Evolutionary conservation across 2,797 vertebrate genomes (phyloP), one percentile per base, ranked within the genome.

Genomic region (Galagoides demidoff): DNA sequence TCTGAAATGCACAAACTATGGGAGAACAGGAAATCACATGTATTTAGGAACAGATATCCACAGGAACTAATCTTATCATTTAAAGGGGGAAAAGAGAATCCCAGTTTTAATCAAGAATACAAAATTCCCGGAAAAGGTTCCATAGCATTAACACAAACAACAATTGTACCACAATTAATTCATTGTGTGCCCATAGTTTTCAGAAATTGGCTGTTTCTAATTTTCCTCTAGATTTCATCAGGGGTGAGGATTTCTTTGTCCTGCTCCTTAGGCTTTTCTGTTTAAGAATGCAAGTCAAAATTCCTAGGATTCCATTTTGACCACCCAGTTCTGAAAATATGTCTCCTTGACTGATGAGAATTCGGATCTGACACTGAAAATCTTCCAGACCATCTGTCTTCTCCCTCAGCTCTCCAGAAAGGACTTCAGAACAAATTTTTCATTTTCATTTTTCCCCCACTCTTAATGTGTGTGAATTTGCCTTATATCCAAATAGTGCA

Each of bases 401-500:
- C 92, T 95, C 95, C 71, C 19, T 96, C 22, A 1, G 49, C 63
- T 96, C 87, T 66, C 52, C 61, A 57, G 85, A 70, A 95, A 98
- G 43, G 37, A 8, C 66, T 92, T 97, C 95, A 95, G 68, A 97
- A 86, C 85, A 95, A 95, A 95, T 95, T 95, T 82, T 73, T 94
- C 70, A 22, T 94, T 97, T 97, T 95, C 92, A 96, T 77, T 95
- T 95, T 97, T 97, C 66, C 82, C 96, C 82, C 96, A 79, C 82
- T 97, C 76, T 64, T 93, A 90, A 25, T 94, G 76, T 55, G 97
- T 66, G 95, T 66, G 66, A 96, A 55, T 93, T 97, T 96, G 85
- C 73, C 96, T 98, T 95, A 96, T 91, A 90, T 70, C 93, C 79
- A 94, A 98, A 97, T 95, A 97, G 95, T 92, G 89, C 78, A 97